These are phyloP conservation scores for Atta colombica DNA, from an alignment of 1,140 invertebrate species.

Conservation along the genomic window DNA sequence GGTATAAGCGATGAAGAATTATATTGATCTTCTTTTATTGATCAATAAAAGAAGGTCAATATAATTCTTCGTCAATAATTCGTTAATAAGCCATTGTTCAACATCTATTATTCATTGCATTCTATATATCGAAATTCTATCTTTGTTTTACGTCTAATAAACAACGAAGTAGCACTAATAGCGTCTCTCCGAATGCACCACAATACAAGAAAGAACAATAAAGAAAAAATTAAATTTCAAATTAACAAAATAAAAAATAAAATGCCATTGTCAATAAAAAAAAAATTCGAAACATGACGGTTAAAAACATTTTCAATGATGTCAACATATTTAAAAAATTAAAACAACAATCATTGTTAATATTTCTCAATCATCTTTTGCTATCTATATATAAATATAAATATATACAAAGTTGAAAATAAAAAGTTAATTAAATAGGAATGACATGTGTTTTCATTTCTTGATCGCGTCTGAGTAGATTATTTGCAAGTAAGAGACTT, in stretches of 20 bases:
- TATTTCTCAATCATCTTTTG: not conserved
- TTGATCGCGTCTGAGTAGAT: not conserved
- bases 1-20: not conserved
- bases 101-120: not conserved
- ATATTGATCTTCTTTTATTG: not conserved
- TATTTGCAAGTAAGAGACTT: not conserved
- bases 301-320: not conserved
- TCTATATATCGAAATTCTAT: not conserved
- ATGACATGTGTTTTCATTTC: no score
- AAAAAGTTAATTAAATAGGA: conserved; percentile 9
- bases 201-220: not conserved
- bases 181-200: no score
- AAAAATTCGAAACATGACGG: not conserved
- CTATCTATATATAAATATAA: conserved; percentile 4
- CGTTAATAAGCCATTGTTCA: conserved; percentile 7
- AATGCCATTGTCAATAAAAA: not conserved
- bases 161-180: no score
- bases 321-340: not conserved
- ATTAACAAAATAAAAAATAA: not conserved
- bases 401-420: not conserved
- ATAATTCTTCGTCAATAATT: not conserved
- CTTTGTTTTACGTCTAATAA: no score
- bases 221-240: not conserved
- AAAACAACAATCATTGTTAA: not conserved
- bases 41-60: not conserved